Conservation (phyloP, 2,797 vertebrate species). For the Xiphophorus birchmanni region DNA sequence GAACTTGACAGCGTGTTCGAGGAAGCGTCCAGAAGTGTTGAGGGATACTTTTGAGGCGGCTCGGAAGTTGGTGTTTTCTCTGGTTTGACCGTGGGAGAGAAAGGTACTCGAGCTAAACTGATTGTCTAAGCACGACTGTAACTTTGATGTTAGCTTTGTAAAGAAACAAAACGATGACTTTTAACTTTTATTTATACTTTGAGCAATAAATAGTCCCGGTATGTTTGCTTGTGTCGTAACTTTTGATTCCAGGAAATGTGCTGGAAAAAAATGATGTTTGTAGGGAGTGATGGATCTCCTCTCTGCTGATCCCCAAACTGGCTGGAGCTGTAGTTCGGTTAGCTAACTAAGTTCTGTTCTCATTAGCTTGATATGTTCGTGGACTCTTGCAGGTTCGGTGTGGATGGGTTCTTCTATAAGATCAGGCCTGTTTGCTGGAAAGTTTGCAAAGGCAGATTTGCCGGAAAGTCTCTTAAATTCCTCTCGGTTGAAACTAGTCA, state of each 20-base stretch:
- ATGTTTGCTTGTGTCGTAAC: background rate
- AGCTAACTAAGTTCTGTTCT: constrained; percentile 44
- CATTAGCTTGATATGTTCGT: background rate
- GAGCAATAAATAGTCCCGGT: background rate
- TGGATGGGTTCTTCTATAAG: background rate
- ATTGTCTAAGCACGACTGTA: constrained; percentile 62
- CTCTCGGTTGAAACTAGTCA: constrained; percentile 67
- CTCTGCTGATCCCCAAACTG: constrained; percentile 16
- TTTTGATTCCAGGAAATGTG: background rate
- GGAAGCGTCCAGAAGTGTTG: constrained; percentile 14
- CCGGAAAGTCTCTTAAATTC: constrained; percentile 50
- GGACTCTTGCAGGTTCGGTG: background rate
- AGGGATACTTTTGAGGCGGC: constrained; percentile 11
- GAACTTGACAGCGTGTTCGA: background rate
- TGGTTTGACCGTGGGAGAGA: constrained; percentile 29
- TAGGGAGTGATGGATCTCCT: constrained; percentile 32
- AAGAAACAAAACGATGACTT: background rate
- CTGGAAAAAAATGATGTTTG: background rate
- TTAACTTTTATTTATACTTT: background rate
- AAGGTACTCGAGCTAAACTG: constrained; percentile 68
- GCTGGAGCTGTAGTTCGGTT: constrained; percentile 17
- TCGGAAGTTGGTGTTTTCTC: constrained; percentile 46
- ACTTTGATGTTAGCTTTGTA: constrained; percentile 48
- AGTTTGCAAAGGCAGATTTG: constrained; percentile 28
- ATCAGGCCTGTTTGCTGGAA: background rate